Evolutionary conservation across 1,140 invertebrate genomes (phyloP).

Genomic region (Asbolus verrucosus): DNA sequence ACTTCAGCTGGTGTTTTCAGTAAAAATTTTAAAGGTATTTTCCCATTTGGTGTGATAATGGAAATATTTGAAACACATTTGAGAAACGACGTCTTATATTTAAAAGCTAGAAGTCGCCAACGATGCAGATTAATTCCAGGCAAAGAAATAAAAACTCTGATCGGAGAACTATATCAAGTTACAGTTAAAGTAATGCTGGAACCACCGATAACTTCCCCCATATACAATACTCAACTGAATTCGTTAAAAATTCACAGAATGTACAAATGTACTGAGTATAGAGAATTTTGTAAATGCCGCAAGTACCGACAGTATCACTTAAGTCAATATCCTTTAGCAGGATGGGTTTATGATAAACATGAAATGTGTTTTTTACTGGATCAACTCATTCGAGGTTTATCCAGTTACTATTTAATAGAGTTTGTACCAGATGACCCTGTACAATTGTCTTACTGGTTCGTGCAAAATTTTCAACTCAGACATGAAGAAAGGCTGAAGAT

Average conservation of each 20-base stretch:
- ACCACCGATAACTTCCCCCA: constrained; percentile 55
- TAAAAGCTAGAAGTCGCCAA: constrained; percentile 63
- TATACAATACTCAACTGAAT: constrained; percentile 58
- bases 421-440: constrained; percentile 61
- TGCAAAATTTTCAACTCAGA: constrained; percentile 63
- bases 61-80: constrained; percentile 61
- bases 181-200: constrained; percentile 60
- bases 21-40: constrained; percentile 51
- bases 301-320: constrained; percentile 60
- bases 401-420: constrained; percentile 58
- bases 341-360: constrained; percentile 62
- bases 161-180: constrained; percentile 57
- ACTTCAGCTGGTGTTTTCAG: constrained; percentile 36
- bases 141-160: constrained; percentile 52
- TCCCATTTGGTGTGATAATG: constrained; percentile 62
- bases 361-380: constrained; percentile 60
- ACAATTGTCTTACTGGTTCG: constrained; percentile 63
- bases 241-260: constrained; percentile 54
- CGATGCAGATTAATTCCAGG: constrained; percentile 59
- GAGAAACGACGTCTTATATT: constrained; percentile 54
- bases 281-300: constrained; percentile 50
- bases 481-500: constrained; percentile 60
- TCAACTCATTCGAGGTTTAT: constrained; percentile 53
- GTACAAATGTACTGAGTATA: constrained; percentile 43
- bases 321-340: constrained; percentile 56